Evolutionary conservation across 2,888 invertebrate species (phyloP).

Genomic region (Alloplasta piceator): DNA sequence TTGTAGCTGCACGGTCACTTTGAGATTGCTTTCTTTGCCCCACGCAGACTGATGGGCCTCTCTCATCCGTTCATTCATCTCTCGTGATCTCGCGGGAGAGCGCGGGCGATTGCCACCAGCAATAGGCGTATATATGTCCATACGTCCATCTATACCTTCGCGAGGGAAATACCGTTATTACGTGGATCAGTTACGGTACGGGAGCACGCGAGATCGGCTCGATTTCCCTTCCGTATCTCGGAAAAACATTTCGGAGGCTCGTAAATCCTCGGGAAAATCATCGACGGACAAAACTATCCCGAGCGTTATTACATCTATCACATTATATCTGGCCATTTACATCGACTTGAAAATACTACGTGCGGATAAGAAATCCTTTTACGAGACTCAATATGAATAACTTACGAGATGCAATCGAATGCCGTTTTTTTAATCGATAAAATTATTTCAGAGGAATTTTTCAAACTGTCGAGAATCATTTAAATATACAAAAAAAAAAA

Average conservation of each 20-base stretch:
- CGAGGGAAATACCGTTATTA: slow-evolving; percentile 62
- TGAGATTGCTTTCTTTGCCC: slow-evolving; percentile 67
- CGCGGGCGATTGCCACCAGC: slow-evolving; percentile 46
- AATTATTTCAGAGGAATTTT: too few relatives aligned
- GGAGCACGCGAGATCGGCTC: slow-evolving; percentile 73
- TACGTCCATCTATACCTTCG: slow-evolving; percentile 26
- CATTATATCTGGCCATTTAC: too few relatives aligned
- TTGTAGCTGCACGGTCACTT: slow-evolving; percentile 30
- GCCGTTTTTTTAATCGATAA: too few relatives aligned
- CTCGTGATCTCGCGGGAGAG: slow-evolving; percentile 66
- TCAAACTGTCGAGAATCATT: too few relatives aligned
- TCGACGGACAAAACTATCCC: neutral
- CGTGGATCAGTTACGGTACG: slow-evolving; percentile 73
- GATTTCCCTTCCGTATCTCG: slow-evolving; percentile 73
- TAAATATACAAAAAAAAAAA: too few relatives aligned
- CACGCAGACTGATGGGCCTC: slow-evolving; percentile 58
- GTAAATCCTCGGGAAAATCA: slow-evolving; percentile 22
- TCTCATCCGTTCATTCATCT: slow-evolving; percentile 56
- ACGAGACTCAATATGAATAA: too few relatives aligned
- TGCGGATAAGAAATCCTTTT: too few relatives aligned
- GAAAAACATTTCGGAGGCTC: slow-evolving; percentile 20
- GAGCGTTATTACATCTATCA: too few relatives aligned
- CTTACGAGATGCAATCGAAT: too few relatives aligned
- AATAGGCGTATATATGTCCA: slow-evolving; percentile 6
- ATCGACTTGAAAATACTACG: too few relatives aligned